Conservation (phyloP, 2,797 vertebrate genomes). For the Tinamus major region DNA sequence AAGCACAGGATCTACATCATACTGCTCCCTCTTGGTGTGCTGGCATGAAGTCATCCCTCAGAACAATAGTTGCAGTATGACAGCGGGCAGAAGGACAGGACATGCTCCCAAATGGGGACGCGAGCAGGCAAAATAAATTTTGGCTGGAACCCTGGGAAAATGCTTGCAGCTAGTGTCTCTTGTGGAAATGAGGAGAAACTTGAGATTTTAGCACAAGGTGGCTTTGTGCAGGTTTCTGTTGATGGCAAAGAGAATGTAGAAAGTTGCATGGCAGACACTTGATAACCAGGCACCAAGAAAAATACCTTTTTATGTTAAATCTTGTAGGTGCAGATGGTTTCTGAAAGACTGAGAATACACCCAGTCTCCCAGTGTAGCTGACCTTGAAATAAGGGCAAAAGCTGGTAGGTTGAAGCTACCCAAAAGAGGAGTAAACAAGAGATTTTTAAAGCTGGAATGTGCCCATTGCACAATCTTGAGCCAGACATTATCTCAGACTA, state of each 20-base stretch:
- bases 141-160: slow-evolving; percentile 83
- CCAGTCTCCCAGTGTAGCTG: background rate
- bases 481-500: rapidly evolving
- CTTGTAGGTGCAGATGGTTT: background rate
- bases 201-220: slow-evolving; percentile 74
- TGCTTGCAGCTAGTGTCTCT: slow-evolving; percentile 66
- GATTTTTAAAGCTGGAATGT: background rate
- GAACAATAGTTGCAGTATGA: slow-evolving; percentile 72
- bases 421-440: background rate
- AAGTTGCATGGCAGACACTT: slow-evolving; percentile 46
- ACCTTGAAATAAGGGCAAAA: background rate
- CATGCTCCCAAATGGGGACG: slow-evolving; percentile 41
- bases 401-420: background rate
- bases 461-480: background rate
- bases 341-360: background rate
- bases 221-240: slow-evolving; percentile 74
- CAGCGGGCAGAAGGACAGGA: slow-evolving; percentile 25
- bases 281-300: slow-evolving; percentile 51
- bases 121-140: slow-evolving; percentile 68
- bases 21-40: background rate
- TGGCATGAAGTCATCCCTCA: slow-evolving; percentile 10
- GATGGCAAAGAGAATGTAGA: slow-evolving; percentile 48
- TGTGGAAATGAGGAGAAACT: slow-evolving; percentile 74
- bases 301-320: slow-evolving; percentile 47
- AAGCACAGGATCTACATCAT: background rate